Evolutionary conservation across 2,113 vertebrate species (phyloP).

Genomic region (Sisor rabdophorus): DNA sequence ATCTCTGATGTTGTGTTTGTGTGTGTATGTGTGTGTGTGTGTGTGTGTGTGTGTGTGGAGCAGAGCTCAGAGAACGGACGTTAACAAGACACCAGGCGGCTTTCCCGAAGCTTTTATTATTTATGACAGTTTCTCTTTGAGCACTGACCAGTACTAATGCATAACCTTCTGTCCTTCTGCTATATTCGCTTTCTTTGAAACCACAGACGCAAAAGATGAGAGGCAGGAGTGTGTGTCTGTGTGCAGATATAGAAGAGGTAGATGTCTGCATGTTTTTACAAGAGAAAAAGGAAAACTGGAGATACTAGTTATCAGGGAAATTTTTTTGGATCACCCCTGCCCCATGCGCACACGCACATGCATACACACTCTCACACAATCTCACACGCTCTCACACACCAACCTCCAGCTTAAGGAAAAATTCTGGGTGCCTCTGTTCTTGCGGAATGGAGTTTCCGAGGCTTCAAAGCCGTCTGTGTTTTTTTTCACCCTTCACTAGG

Average conservation of each 20-base stretch:
- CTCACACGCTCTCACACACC: neutral
- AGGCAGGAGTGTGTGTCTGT: constrained; percentile 67
- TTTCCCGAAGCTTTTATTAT: constrained; percentile 94
- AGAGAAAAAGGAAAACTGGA: constrained; percentile 42
- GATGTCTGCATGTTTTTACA: constrained; percentile 42
- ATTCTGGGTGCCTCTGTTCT: constrained; percentile 72
- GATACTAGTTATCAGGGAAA: constrained; percentile 72
- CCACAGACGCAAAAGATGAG: constrained; percentile 86
- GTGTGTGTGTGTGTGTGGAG: constrained; percentile 68
- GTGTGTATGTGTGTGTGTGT: constrained; percentile 66
- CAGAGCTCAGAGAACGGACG: constrained; percentile 64
- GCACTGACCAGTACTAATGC: constrained; percentile 99
- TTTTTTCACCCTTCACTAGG: constrained; percentile 54
- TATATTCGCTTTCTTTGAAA: constrained; percentile 95
- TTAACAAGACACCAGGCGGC: constrained; percentile 85
- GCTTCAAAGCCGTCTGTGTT: constrained; percentile 70
- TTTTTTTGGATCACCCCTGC: constrained; percentile 53
- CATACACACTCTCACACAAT: too few species aligned
- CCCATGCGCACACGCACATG: neutral
- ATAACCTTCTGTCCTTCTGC: constrained; percentile 98
- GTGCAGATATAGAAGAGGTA: constrained; percentile 16
- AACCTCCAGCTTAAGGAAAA: constrained; percentile 77
- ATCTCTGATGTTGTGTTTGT: constrained; percentile 91
- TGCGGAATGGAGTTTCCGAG: constrained; percentile 68
- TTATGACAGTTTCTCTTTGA: constrained; percentile 96